Evolutionary conservation across 2,888 invertebrate genomes (phyloP), one percentile per base, ranked within the genome.

Genomic region (Odontocolon sp.): DNA sequence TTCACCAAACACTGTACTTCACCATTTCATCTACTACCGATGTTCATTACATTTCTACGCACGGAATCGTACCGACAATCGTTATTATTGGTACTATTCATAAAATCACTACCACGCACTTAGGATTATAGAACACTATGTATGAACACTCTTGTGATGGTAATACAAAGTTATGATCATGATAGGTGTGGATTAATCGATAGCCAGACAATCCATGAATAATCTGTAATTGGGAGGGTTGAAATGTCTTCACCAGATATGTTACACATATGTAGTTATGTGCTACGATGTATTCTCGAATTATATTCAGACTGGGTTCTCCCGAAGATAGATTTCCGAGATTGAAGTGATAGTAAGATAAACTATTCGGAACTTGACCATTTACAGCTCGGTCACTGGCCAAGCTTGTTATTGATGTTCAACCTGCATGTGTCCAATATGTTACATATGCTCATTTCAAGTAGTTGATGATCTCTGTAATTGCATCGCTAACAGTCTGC

Each of bases 1-100:
- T 31, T 11, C 18, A 9, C 26, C 1, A 11, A 38, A 8, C 21
- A 0, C n/a, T n/a, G n/a, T 14, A 8, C 8, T 18, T n/a, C 21
- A 31, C 40, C 28, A 18, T 18, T 26, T 54, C 54, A 42, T n/a
- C n/a, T n/a, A n/a, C n/a, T n/a, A 50, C 8, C 33, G 11, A 23
- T 64, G 47, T 50, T 8, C 57, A 23, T 47, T 71, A 28, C 21
- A 72, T 57, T 50, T 28, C 23, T 11, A 14, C 21, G 56, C 63
- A 63, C 38, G 47, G 47, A 40, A 74, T 21, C 47, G 40, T 71
- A 14, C 36, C 31, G 14, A 50, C 26, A 16, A 14, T 50, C 28
- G 23, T 66, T 28, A 28, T 33, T 14, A 23, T 9, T 21, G 9
- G 31, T 52, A 70, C 40, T 11, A n/a, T 9, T 26, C 18, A 40